A percentile compares a stretch with the other conserved stretches of the same genome.
Conservation (phyloP, 2,113 vertebrate species). For the Fulmarus glacialis region DNA sequence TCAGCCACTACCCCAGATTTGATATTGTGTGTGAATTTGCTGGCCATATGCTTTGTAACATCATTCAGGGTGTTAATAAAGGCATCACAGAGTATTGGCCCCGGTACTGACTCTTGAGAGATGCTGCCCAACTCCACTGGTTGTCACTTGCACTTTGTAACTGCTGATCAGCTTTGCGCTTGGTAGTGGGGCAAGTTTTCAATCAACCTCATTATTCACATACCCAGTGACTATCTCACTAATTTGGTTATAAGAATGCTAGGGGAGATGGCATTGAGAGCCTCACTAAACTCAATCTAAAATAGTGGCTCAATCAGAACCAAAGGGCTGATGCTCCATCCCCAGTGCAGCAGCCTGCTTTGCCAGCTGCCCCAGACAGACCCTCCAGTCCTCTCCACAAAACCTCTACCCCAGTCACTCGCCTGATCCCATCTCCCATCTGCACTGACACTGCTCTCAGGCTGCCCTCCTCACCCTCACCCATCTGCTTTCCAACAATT, state of each 20-base stretch:
- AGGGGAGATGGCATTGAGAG: not conserved
- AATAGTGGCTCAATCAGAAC: not conserved
- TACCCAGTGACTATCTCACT: not conserved
- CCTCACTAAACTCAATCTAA: not conserved
- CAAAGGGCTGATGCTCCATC: not conserved
- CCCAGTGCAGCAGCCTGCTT: not conserved
- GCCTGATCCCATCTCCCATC: not conserved
- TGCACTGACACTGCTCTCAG: not conserved
- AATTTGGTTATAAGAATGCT: not conserved
- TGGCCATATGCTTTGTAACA: not conserved
- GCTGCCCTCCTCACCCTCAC: not conserved
- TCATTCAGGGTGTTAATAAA: not conserved
- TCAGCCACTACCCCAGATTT: not conserved
- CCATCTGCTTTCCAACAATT: rapidly evolving
- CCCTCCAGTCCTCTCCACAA: not conserved
- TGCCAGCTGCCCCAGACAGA: not conserved
- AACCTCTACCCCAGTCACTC: not conserved
- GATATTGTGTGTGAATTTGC: not conserved
- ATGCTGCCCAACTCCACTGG: not conserved
- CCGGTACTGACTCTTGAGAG: not conserved
- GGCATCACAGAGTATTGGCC: not conserved
- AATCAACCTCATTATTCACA: not conserved
- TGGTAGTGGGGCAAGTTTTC: not conserved
- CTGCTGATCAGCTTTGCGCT: not conserved
- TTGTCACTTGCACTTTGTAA: not conserved